Evolutionary conservation across 1,140 invertebrate species (phyloP).

Genomic region (Lordiphosa clarofinis): DNA sequence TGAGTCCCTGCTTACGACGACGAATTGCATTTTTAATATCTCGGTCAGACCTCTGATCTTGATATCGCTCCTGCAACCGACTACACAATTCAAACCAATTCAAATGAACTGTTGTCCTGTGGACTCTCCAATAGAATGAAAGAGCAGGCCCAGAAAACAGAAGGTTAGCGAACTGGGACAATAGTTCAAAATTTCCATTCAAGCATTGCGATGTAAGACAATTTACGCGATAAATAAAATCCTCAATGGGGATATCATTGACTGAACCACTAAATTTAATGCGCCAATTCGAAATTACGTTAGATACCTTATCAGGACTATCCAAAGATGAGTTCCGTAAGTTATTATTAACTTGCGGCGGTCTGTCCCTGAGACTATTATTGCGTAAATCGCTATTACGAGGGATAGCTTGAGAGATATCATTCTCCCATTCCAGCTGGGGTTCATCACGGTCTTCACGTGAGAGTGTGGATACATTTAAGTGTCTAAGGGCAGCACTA

Average conservation of each 20-base stretch:
- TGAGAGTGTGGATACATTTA: too few species aligned
- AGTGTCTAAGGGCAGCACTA: too few species aligned
- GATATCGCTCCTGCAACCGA: conserved; percentile 6
- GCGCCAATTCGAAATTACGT: too few species aligned
- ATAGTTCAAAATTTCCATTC: background rate
- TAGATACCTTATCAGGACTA: too few species aligned
- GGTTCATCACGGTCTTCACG: too few species aligned
- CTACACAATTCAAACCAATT: conserved; percentile 11
- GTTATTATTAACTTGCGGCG: background rate
- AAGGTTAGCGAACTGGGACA: conserved; percentile 3
- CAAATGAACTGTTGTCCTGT: background rate
- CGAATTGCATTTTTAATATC: background rate
- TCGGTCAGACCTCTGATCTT: background rate
- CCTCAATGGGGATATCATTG: background rate
- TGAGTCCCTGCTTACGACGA: background rate
- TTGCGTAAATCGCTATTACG: background rate
- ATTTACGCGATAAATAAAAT: background rate
- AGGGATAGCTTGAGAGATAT: background rate
- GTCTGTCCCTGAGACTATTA: background rate
- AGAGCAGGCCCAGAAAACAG: conserved; percentile 3
- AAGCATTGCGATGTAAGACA: background rate
- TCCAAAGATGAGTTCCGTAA: too few species aligned
- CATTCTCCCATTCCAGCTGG: background rate
- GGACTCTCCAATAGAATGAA: conserved; percentile 10
- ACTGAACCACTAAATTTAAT: background rate